Evolutionary conservation across 2,888 invertebrate genomes (phyloP).

Genomic region (Blastobasis adustella): DNA sequence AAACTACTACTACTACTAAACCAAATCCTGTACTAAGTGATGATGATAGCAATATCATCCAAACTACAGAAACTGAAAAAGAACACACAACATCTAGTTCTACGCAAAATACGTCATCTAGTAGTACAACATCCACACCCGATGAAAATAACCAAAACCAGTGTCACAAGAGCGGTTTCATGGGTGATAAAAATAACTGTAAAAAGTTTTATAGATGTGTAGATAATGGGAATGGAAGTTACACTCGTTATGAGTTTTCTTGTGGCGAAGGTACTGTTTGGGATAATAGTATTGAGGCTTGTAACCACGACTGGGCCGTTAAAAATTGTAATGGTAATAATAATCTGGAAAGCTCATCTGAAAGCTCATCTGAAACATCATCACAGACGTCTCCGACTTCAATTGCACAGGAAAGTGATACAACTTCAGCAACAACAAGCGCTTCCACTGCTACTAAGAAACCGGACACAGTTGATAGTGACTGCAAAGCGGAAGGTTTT

Average conservation of each 20-base stretch:
- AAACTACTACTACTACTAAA: constrained; percentile 1
- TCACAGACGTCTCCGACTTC: too few species aligned
- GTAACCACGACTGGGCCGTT: constrained; percentile 75
- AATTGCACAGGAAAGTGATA: too few species aligned
- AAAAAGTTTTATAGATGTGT: constrained; percentile 82
- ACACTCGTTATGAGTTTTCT: constrained; percentile 68
- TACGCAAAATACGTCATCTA: background rate
- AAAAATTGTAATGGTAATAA: constrained; percentile 37
- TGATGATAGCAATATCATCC: background rate
- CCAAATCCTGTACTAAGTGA: constrained; percentile 1
- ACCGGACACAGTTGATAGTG: constrained; percentile 14
- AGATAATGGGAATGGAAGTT: constrained; percentile 56
- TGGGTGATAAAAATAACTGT: constrained; percentile 71
- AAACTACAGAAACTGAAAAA: constrained; percentile 1
- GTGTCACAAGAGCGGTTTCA: constrained; percentile 72
- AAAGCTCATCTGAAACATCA: too few species aligned
- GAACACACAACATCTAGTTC: background rate
- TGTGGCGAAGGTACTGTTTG: constrained; percentile 77
- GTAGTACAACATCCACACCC: constrained; percentile 1
- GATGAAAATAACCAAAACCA: constrained; percentile 8
- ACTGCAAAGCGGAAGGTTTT: constrained; percentile 78
- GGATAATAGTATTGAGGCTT: constrained; percentile 72
- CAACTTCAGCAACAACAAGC: too few species aligned
- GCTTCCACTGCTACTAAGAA: constrained; percentile 10
- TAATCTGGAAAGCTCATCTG: background rate